Evolutionary conservation across 2,888 invertebrate species (phyloP).

Genomic region (Catocala fraxini): DNA sequence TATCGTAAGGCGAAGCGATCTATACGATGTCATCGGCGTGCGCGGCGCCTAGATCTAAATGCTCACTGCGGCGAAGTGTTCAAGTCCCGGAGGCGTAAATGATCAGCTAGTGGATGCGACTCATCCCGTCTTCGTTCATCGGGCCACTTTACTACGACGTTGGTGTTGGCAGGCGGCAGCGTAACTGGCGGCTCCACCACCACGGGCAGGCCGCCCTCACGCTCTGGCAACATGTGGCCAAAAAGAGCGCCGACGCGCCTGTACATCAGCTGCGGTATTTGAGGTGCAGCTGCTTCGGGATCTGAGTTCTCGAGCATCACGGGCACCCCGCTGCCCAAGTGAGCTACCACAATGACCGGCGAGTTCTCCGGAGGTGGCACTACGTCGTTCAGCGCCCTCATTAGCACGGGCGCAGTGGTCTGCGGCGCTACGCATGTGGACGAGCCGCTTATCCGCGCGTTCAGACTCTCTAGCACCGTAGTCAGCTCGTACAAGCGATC

Average conservation of each 20-base stretch:
- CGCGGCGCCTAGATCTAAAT: slow-evolving; percentile 43
- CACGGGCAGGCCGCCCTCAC: slow-evolving; percentile 74
- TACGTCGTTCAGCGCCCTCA: slow-evolving; percentile 77
- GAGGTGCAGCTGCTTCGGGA: slow-evolving; percentile 50
- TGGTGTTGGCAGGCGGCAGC: slow-evolving; percentile 69
- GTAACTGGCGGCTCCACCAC: slow-evolving; percentile 81
- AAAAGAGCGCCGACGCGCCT: slow-evolving; percentile 75
- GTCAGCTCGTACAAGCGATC: slow-evolving; percentile 91
- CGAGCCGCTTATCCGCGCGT: slow-evolving; percentile 91
- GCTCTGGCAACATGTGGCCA: slow-evolving; percentile 74
- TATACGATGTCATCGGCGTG: slow-evolving; percentile 59
- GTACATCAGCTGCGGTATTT: slow-evolving; percentile 66
- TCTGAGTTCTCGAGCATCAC: slow-evolving; percentile 52
- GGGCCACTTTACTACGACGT: slow-evolving; percentile 81
- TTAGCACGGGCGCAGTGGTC: slow-evolving; percentile 69
- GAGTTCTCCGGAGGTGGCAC: slow-evolving; percentile 61
- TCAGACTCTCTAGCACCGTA: slow-evolving; percentile 90
- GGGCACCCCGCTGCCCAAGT: slow-evolving; percentile 57
- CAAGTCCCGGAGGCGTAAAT: slow-evolving; percentile 73
- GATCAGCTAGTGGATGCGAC: slow-evolving; percentile 73
- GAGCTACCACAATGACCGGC: slow-evolving; percentile 71
- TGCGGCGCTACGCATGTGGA: slow-evolving; percentile 85
- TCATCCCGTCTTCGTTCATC: slow-evolving; percentile 64
- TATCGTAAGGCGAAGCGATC: slow-evolving; percentile 69
- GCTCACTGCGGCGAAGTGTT: slow-evolving; percentile 76